Evolutionary conservation across 2,888 invertebrate genomes (phyloP).

Genomic region (Tanytarsus gracilentus): DNA sequence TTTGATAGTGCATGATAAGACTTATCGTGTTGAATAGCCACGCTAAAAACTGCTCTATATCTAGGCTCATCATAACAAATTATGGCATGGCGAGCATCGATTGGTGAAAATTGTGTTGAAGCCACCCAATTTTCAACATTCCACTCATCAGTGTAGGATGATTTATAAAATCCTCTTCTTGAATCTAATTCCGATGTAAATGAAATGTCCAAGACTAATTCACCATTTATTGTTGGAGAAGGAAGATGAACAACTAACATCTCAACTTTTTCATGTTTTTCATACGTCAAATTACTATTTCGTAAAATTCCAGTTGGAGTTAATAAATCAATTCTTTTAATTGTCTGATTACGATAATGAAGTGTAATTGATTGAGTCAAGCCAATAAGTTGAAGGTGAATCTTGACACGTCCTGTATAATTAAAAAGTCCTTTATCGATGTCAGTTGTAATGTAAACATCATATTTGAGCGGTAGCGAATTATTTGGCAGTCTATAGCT

Average conservation of each 20-base stretch:
- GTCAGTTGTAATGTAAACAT: background rate
- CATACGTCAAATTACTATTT: background rate
- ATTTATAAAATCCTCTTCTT: background rate
- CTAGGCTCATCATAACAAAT: conserved; percentile 19
- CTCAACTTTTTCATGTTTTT: background rate
- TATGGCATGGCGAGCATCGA: conserved; percentile 43
- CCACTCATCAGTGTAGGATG: background rate
- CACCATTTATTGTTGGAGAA: background rate
- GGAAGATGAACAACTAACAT: background rate
- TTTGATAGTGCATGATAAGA: background rate
- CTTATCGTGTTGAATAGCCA: background rate
- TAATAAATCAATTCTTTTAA: background rate
- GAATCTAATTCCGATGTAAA: background rate
- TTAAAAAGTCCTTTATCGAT: background rate
- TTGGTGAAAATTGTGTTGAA: conserved; percentile 53
- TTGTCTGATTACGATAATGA: too few species aligned
- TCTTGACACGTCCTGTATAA: background rate
- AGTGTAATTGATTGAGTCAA: background rate
- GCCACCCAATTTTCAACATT: conserved; percentile 37
- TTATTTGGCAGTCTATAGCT: conserved; percentile 17
- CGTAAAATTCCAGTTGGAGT: background rate
- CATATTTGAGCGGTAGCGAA: background rate
- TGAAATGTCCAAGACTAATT: background rate
- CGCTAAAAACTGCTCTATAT: background rate
- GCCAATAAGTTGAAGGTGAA: background rate